These are phyloP conservation scores for Tryphoninae sp. DNA, from an alignment of 2,888 invertebrate genomes.

Conservation along the genomic window DNA sequence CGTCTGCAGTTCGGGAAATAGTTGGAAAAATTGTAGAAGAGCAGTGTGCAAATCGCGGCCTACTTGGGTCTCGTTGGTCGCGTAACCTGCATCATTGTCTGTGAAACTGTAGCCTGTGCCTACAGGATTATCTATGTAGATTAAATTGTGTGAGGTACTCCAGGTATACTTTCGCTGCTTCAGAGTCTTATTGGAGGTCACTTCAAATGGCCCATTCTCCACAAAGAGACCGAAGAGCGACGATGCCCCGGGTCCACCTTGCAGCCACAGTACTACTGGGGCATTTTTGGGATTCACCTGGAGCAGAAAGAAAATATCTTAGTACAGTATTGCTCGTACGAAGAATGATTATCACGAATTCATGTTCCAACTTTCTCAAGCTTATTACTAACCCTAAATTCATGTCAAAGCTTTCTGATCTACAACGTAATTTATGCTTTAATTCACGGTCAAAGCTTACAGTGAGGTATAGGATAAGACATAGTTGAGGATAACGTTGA, in stretches of 20 bases:
- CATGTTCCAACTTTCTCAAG: too few species aligned
- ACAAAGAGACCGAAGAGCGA: slow-evolving; percentile 91
- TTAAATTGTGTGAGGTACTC: slow-evolving; percentile 89
- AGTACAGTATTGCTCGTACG: background rate
- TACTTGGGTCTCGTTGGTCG: slow-evolving; percentile 90
- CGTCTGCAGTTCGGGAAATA: slow-evolving; percentile 89
- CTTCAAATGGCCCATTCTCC: slow-evolving; percentile 91
- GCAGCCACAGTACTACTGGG: slow-evolving; percentile 91
- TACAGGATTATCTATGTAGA: slow-evolving; percentile 97
- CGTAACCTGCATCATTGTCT: slow-evolving; percentile 88
- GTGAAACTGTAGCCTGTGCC: slow-evolving; percentile 97
- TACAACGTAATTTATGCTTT: too few species aligned
- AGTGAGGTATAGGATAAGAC: too few species aligned
- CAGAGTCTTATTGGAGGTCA: slow-evolving; percentile 82
- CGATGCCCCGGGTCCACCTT: slow-evolving; percentile 92
- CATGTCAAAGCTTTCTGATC: too few species aligned
- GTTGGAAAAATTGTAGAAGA: slow-evolving; percentile 90
- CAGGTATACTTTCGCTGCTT: slow-evolving; percentile 89
- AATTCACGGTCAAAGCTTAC: too few species aligned
- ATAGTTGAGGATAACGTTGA: too few species aligned
- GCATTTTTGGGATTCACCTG: slow-evolving; percentile 83
- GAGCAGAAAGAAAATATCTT: slow-evolving; percentile 34
- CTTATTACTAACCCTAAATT: too few species aligned
- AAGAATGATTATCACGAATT: too few species aligned
- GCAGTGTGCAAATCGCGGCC: slow-evolving; percentile 90